A percentile compares a stretch with the other conserved stretches of the same genome.
These are phyloP conservation scores for Aplysia californica DNA, from an alignment of 1,140 invertebrate species.

Conservation along the genomic window DNA sequence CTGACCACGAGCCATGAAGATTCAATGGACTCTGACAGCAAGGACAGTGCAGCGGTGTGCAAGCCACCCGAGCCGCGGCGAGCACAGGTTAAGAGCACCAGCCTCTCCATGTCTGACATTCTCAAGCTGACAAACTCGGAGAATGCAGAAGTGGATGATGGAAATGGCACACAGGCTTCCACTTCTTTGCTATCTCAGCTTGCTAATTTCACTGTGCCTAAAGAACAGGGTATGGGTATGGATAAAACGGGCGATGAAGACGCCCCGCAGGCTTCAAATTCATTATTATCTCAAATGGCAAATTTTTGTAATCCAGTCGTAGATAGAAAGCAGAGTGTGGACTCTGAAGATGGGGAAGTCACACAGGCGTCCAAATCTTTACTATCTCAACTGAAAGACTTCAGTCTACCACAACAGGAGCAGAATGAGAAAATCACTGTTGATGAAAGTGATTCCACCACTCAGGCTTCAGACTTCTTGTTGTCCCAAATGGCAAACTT, in stretches of 20 bases:
- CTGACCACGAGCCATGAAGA: slow-evolving; percentile 13
- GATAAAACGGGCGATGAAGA: too few species aligned
- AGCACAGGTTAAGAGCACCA: slow-evolving; percentile 23
- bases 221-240: too few species aligned
- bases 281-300: not conserved
- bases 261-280: not conserved
- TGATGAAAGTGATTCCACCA: too few species aligned
- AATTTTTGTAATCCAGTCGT: not conserved
- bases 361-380: too few species aligned
- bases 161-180: not conserved
- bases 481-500: too few species aligned
- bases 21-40: slow-evolving; percentile 25
- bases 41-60: slow-evolving; percentile 1
- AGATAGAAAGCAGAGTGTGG: too few species aligned
- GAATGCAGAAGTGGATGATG: not conserved
- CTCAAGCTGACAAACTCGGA: not conserved
- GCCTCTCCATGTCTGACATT: slow-evolving; percentile 22
- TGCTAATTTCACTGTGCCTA: too few species aligned
- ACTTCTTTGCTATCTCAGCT: not conserved
- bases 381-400: too few species aligned
- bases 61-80: slow-evolving; percentile 9
- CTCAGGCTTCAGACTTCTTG: too few species aligned
- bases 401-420: too few species aligned
- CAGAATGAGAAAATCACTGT: too few species aligned
- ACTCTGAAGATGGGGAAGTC: too few species aligned